Conservation (phyloP, 2,113 vertebrate genomes). For the Brienomyrus longianalis region DNA sequence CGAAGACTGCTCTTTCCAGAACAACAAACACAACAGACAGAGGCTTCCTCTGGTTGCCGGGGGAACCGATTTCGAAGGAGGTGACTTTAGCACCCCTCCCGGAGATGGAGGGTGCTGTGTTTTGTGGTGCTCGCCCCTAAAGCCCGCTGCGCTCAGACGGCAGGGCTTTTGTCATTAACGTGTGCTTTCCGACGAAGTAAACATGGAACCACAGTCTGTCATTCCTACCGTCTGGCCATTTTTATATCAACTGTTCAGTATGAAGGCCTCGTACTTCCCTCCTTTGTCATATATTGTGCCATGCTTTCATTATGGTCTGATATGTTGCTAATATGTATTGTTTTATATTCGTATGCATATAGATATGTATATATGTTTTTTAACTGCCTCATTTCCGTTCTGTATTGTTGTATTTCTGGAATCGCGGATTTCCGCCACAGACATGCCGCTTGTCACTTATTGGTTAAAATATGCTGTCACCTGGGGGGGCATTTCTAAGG, state of each 20-base stretch:
- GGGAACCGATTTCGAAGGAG: not conserved
- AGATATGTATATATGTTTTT: slow-evolving; percentile 14
- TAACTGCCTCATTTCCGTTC: slow-evolving; percentile 13
- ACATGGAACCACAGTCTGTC: not conserved
- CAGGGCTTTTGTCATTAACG: not conserved
- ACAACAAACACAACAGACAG: not conserved
- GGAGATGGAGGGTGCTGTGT: not conserved
- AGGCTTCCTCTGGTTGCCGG: not conserved
- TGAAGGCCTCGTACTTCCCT: slow-evolving; percentile 5
- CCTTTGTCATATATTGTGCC: slow-evolving; percentile 12
- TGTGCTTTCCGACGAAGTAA: slow-evolving; percentile 6
- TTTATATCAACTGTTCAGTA: slow-evolving; percentile 7
- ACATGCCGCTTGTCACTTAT: not conserved
- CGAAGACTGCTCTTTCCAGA: not conserved
- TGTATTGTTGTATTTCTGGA: not conserved
- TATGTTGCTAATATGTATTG: slow-evolving; percentile 11
- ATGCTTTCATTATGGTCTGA: slow-evolving; percentile 12
- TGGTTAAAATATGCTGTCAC: not conserved
- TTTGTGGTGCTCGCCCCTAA: not conserved
- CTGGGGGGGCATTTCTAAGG: not conserved
- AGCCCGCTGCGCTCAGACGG: not conserved
- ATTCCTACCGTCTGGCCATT: not conserved
- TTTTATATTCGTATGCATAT: slow-evolving; percentile 20
- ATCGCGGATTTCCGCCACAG: not conserved
- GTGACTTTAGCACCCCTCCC: not conserved